These are phyloP conservation scores for Lamellibrachia luymesi DNA, from an alignment of 1,140 invertebrate species.

Conservation along the genomic window DNA sequence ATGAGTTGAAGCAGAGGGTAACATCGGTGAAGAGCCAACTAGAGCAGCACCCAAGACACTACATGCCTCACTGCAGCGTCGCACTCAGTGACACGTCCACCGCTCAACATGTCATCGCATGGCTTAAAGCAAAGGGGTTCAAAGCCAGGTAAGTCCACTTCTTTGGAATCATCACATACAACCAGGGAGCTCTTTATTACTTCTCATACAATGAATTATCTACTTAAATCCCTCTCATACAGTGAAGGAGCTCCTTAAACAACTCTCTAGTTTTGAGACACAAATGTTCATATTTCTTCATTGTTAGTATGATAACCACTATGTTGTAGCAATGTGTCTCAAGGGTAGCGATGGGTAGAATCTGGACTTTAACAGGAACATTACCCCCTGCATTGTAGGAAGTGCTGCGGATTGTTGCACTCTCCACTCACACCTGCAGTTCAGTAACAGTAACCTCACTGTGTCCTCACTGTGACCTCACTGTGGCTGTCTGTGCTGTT, in stretches of 20 bases:
- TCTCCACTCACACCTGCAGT: no score
- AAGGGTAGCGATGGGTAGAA: no score
- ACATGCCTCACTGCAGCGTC: slow-evolving; percentile 45
- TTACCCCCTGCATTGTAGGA: no score
- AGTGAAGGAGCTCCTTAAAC: neutral
- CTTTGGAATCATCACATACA: neutral
- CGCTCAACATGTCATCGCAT: slow-evolving; percentile 69
- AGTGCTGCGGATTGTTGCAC: no score
- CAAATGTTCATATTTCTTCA: no score
- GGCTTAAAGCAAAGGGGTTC: slow-evolving; percentile 76
- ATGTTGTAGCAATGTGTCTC: no score
- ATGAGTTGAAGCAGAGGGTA: slow-evolving; percentile 70
- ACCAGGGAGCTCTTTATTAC: neutral
- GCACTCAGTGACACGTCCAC: slow-evolving; percentile 69
- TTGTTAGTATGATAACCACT: no score
- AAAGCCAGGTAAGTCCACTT: slow-evolving; percentile 57
- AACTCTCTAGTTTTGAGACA: no score
- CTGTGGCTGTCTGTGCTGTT: neutral
- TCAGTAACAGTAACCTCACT: no score
- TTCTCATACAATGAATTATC: neutral
- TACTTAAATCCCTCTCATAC: neutral
- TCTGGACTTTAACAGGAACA: no score
- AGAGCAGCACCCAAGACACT: slow-evolving; percentile 59
- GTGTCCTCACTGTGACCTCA: no score
- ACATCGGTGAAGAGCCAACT: slow-evolving; percentile 63